phyloP scores from a whole-genome alignment of 2,888 invertebrate genomes.

The Kuschelorhynchus macadamiae region DNA sequence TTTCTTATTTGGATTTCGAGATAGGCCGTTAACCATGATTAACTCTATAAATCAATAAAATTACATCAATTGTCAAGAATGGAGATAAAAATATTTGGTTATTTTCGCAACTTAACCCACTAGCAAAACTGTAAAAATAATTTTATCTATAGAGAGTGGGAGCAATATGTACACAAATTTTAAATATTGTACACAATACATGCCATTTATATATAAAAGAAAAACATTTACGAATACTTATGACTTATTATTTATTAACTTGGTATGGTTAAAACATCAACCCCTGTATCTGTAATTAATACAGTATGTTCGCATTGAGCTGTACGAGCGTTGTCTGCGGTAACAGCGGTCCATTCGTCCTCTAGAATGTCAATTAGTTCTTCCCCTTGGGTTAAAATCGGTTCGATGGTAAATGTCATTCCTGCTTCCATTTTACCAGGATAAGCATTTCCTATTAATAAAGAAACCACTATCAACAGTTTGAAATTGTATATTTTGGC shows the following conservation, averaged over 20 bases:
- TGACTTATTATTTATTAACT: conserved; percentile 12
- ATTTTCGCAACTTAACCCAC: conserved; percentile 63
- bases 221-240: conserved; percentile 41
- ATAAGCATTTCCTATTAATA: conserved; percentile 73
- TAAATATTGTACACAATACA: conserved; percentile 62
- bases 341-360: conserved; percentile 95
- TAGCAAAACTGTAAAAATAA: conserved; percentile 59
- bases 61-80: too few relatives aligned
- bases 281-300: conserved; percentile 83
- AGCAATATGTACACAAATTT: conserved; percentile 63
- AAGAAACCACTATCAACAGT: too few relatives aligned
- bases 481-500: too few relatives aligned
- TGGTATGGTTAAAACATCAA: conserved; percentile 80
- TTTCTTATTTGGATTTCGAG: too few relatives aligned
- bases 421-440: conserved; percentile 84
- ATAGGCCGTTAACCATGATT: too few relatives aligned
- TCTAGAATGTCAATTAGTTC: conserved; percentile 78
- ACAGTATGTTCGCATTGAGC: conserved; percentile 96
- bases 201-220: conserved; percentile 51
- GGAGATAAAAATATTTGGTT: conserved; percentile 60
- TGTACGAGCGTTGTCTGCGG: conserved; percentile 83
- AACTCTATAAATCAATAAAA: too few relatives aligned
- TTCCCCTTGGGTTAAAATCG: conserved; percentile 84
- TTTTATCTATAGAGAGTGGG: conserved; percentile 60
- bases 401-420: conserved; percentile 98